phyloP scores from a whole-genome alignment of 2,888 invertebrate species.

The Hirtodrosophila histrioides region DNA sequence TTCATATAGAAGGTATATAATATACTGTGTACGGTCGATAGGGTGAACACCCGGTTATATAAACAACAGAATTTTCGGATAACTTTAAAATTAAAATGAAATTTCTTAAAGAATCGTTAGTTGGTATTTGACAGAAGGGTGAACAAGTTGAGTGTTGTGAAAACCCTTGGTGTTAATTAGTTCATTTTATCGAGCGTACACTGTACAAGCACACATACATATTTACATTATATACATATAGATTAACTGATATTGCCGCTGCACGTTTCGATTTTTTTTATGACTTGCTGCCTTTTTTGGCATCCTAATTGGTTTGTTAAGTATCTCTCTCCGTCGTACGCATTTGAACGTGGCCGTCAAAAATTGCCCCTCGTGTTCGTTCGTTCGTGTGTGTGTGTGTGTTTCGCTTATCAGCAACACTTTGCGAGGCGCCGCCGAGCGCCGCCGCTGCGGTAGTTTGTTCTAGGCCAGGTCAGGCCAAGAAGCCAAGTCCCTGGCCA shows the following conservation, averaged over 20 bases:
- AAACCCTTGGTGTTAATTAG: too few species aligned
- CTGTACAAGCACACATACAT: constrained; percentile 3
- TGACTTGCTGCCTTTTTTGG: constrained; percentile 69
- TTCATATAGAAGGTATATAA: too few species aligned
- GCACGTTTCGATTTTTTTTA: constrained; percentile 55
- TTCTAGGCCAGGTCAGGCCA: constrained; percentile 41
- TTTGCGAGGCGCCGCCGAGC: constrained; percentile 57
- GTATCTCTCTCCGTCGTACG: constrained; percentile 40
- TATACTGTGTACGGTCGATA: too few species aligned
- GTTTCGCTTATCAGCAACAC: constrained; percentile 62
- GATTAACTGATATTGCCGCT: constrained; percentile 60
- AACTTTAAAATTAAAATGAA: too few species aligned
- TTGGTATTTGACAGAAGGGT: too few species aligned
- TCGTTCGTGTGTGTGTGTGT: constrained; percentile 15
- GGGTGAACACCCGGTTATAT: too few species aligned
- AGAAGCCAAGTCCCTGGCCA: constrained; percentile 45
- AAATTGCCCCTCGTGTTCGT: constrained; percentile 47
- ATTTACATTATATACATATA: constrained; percentile 31
- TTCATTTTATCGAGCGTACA: not conserved
- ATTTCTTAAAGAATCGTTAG: too few species aligned
- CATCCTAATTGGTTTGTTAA: constrained; percentile 80
- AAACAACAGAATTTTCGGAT: too few species aligned
- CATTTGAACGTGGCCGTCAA: constrained; percentile 31
- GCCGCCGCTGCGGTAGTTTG: constrained; percentile 48
- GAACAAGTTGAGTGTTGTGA: too few species aligned